Base-by-base conservation (phyloP, 2,888 invertebrate species). In the Labia minor region DNA sequence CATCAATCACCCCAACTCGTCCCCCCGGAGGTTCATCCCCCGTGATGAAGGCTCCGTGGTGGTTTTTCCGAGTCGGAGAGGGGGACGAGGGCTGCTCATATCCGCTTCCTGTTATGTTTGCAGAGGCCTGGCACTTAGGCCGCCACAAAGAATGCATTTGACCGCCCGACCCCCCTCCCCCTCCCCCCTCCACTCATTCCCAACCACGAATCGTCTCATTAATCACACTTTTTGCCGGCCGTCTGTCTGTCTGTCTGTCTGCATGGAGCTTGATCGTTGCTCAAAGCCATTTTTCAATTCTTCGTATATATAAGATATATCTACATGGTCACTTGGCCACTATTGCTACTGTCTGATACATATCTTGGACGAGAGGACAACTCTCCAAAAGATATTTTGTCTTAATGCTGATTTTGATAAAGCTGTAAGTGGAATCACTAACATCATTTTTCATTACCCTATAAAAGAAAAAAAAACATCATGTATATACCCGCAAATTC, bases 141-240 rank as follows among this genome's bases (percentile, higher is more conserved):
- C 49, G 49, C 49, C 49, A 49, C 49, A 49, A 49, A 49, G 49
- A 49, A 49, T 49, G 49, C 49, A 49, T 49, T 49, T 49, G 49
- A 49, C 49, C 49, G 16, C n/a, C 49, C 49, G 6, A 4, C 49
- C 49, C 49, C 26, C 8, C 26, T 26, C 8, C 8, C 4, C 26
- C 26, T 3, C 26, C 26, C 26, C 26, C 26, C 26, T 3, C 3
- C 3, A 6, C 8, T 3, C 8, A 3, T 26, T 8, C 3, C 8
- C 8, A 26, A 26, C 8, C 26, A 26, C 26, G 8, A n/a, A n/a
- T n/a, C n/a, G n/a, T 33, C 33, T 33, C 33, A 33, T 33, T 33
- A 33, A 33, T 33, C 33, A 33, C 33, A 4, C n/a, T 49, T 49
- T 49, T 49, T 4, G 8, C 49, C 49, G 14, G 8, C 2, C 4